Percentiles rank a stretch among this genome's conserved stretches.
phyloP scores from a whole-genome alignment of 2,113 vertebrate species.

The Hipposideros armiger region DNA sequence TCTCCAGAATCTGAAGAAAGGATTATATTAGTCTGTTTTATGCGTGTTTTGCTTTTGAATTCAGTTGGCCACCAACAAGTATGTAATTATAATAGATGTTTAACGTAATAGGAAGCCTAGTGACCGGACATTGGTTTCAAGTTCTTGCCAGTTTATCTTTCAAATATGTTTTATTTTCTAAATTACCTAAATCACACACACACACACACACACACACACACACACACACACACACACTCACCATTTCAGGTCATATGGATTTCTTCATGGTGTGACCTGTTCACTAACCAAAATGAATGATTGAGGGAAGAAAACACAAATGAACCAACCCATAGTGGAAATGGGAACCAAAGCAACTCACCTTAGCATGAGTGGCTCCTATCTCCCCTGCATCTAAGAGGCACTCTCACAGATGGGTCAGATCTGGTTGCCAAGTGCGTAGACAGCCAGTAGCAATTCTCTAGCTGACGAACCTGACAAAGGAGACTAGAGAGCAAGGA shows the following conservation, averaged over 20 bases:
- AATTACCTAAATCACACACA: neutral
- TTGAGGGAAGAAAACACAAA: neutral
- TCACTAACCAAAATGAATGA: neutral
- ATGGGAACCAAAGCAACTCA: neutral
- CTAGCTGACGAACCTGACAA: neutral
- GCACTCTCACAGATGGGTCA: neutral
- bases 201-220: neutral
- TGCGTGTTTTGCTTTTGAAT: constrained; percentile 55
- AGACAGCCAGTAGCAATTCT: neutral
- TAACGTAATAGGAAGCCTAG: neutral
- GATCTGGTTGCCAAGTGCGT: neutral
- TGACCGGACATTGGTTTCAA: neutral
- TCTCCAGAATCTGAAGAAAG: constrained; percentile 9
- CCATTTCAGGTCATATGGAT: neutral
- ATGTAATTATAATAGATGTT: neutral
- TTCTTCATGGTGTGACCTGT: constrained; percentile 11
- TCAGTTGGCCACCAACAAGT: neutral
- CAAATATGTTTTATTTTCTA: neutral
- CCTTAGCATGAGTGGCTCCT: neutral
- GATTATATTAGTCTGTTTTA: neutral
- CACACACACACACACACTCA: neutral
- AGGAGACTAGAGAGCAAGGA: neutral
- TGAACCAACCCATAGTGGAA: neutral
- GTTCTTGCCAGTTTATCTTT: constrained; percentile 15
- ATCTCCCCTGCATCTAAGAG: neutral